phyloP scores from a whole-genome alignment of 1,140 invertebrate genomes.

The Aporrectodea caliginosa region DNA sequence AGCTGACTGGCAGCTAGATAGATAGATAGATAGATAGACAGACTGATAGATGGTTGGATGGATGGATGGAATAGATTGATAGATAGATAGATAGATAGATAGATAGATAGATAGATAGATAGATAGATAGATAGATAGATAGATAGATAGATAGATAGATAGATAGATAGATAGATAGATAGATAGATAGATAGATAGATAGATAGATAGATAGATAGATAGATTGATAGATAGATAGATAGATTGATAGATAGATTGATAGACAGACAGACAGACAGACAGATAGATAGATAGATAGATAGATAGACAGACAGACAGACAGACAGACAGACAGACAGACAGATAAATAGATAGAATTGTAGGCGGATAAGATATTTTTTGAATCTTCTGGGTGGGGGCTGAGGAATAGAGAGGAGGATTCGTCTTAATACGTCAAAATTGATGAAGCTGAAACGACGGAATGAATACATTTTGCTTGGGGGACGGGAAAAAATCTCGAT shows the following conservation, averaged over 20 bases:
- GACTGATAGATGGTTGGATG: no score
- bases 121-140: neutral
- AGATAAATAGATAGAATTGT: neutral
- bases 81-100: neutral
- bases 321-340: neutral
- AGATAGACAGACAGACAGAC: no score
- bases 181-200: constrained; percentile 3
- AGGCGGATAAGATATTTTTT: no score
- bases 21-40: no score
- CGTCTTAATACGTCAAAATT: no score
- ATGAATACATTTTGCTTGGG: no score
- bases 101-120: neutral
- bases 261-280: neutral
- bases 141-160: constrained; percentile 3
- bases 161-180: constrained; percentile 3
- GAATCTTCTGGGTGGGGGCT: no score
- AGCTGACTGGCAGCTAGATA: no score
- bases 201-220: constrained; percentile 3
- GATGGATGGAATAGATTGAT: neutral
- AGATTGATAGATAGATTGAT: neutral
- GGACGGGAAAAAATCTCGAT: no score
- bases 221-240: neutral
- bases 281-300: constrained; percentile 3
- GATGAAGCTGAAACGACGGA: no score
- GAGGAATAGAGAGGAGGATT: no score